phyloP scores from a whole-genome alignment of 2,888 invertebrate genomes.

The Metalampra italica region DNA sequence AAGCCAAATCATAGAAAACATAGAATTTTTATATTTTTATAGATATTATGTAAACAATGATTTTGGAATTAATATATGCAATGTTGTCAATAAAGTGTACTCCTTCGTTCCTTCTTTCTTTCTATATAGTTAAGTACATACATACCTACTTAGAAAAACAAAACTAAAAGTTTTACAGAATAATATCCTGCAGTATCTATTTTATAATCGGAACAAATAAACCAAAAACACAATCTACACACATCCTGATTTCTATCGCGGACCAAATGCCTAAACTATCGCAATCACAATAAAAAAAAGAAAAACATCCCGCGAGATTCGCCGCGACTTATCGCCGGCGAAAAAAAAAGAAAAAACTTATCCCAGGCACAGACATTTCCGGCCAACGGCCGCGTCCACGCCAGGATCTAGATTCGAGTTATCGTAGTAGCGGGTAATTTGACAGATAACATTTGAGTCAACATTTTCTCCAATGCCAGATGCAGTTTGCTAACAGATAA shows the following conservation, averaged over 20 bases:
- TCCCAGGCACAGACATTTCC: neutral
- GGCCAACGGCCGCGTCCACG: neutral
- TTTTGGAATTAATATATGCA: too few relatives aligned
- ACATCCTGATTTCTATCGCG: neutral
- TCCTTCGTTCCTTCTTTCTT: too few relatives aligned
- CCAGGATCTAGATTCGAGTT: constrained; percentile 9
- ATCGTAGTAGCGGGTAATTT: constrained; percentile 8
- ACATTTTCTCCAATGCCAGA: constrained; percentile 3
- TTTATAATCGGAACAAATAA: neutral
- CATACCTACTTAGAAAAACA: too few relatives aligned
- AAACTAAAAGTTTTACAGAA: too few relatives aligned
- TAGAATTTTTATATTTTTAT: too few relatives aligned
- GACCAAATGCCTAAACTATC: neutral
- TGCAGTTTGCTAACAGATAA: neutral
- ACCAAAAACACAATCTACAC: neutral
- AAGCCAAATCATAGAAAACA: too few relatives aligned
- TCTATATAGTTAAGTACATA: too few relatives aligned
- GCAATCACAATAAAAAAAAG: neutral
- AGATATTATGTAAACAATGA: too few relatives aligned
- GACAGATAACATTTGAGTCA: constrained; percentile 1
- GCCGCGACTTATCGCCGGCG: neutral
- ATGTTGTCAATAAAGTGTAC: too few relatives aligned
- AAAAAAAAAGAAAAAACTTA: neutral
- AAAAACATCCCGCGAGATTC: neutral
- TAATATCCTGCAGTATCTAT: too few relatives aligned